These are phyloP conservation scores for Ctenochaetus hawaiiensis DNA, from an alignment of 2,797 vertebrate species.

Conservation along the genomic window DNA sequence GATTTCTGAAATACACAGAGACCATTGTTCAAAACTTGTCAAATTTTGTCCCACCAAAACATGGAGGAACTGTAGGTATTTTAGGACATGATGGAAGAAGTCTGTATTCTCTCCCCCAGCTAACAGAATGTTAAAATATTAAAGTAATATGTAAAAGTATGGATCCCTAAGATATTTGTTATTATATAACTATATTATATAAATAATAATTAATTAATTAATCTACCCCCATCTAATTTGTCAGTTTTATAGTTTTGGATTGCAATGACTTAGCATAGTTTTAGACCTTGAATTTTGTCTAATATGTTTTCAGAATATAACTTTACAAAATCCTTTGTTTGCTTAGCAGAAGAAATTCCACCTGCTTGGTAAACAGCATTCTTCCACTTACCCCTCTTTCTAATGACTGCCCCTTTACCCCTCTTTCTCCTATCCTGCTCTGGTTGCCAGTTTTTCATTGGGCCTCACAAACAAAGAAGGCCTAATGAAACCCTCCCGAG, in stretches of 20 bases:
- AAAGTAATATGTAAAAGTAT: background rate
- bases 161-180: background rate
- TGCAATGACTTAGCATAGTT: background rate
- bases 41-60: background rate
- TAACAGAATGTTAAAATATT: background rate
- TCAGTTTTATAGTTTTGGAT: background rate
- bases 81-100: slow-evolving; percentile 1
- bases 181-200: background rate
- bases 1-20: background rate
- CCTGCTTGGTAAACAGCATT: slow-evolving; percentile 47
- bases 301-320: background rate
- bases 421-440: slow-evolving; percentile 8
- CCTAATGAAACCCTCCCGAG: slow-evolving; percentile 47
- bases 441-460: slow-evolving; percentile 53
- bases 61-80: slow-evolving; percentile 5
- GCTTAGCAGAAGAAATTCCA: slow-evolving; percentile 24
- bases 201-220: too few species aligned
- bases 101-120: slow-evolving; percentile 3
- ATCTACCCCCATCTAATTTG: background rate
- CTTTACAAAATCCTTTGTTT: slow-evolving; percentile 1
- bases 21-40: slow-evolving; percentile 14
- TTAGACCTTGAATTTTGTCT: background rate
- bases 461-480: slow-evolving; percentile 67
- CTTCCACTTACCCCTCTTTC: slow-evolving; percentile 20
- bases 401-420: slow-evolving; percentile 10